Conservation (phyloP, 2,888 invertebrate species). For the Linnaemya vulpina region DNA sequence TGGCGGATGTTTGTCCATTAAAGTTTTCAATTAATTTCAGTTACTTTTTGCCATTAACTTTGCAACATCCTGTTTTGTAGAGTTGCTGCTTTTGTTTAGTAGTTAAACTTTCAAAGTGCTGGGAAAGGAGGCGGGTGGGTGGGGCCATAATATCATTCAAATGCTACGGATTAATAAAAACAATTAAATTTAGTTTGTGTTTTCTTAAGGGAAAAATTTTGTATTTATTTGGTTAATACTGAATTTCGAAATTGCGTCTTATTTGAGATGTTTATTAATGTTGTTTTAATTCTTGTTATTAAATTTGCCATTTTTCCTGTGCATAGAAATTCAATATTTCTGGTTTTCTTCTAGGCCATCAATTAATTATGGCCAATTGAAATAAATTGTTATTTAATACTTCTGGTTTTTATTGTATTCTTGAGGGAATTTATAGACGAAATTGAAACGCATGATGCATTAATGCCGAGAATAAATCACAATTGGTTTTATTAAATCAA, state of each 20-base stretch:
- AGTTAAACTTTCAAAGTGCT: not conserved
- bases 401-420: constrained; percentile 5
- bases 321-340: constrained; percentile 55
- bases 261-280: constrained; percentile 20
- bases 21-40: constrained; percentile 53
- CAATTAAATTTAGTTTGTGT: constrained; percentile 18
- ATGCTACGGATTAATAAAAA: constrained; percentile 5
- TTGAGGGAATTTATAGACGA: constrained; percentile 23
- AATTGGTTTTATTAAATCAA: constrained; percentile 1
- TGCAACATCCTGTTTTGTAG: constrained; percentile 12
- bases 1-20: constrained; percentile 60
- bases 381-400: constrained; percentile 28
- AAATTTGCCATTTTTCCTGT: not conserved
- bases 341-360: constrained; percentile 53
- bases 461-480: constrained; percentile 32
- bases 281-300: constrained; percentile 41
- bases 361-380: constrained; percentile 64
- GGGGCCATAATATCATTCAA: not conserved
- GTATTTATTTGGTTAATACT: constrained; percentile 11
- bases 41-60: constrained; percentile 15
- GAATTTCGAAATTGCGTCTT: not conserved
- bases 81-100: not conserved
- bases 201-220: constrained; percentile 26
- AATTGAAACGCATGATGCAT: not conserved
- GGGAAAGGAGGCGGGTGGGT: not conserved